Base-by-base conservation (phyloP, 2,888 invertebrate genomes). In the Heteromurus nitidus region DNA sequence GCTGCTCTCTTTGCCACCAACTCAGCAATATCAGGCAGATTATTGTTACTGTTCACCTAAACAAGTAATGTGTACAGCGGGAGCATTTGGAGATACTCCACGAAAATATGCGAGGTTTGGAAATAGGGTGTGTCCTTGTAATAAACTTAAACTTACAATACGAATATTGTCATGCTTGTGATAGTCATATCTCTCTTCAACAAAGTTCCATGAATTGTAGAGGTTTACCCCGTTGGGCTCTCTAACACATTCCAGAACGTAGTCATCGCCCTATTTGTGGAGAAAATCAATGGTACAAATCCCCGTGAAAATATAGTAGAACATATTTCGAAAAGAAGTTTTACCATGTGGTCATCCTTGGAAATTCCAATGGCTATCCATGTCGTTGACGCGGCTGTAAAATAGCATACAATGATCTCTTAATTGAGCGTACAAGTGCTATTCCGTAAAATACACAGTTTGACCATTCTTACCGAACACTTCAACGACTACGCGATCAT, bases 341-440 rank as follows among this genome's bases (percentile, higher is more conserved):
- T 22, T 55, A 55, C 55, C 74, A 74, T 74, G 20, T 53, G 5
- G 0, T 13, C 16, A 13, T 74, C 74, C 13, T 20, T 31, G 1
- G 74, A 74, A 1, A 74, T 7, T 11, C 64, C 74, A 9, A 74
- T 11, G 9, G 74, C 74, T 11, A 26, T 31, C 64, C 64, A 74
- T 1, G 26, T 53, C 3, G 3, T 36, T 5, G 74, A 47, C 0
- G 16, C 20, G 3, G 64, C 74, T 73, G 26, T 50, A 53, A 31
- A 18, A 22, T 20, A 11, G n/a, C n/a, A n/a, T n/a, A n/a, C n/a
- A n/a, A n/a, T n/a, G n/a, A n/a, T n/a, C n/a, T n/a, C n/a, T n/a
- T n/a, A n/a, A n/a, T n/a, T n/a, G n/a, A n/a, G n/a, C n/a, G n/a
- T n/a, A n/a, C n/a, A n/a, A n/a, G n/a, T n/a, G n/a, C n/a, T n/a